Percentiles rank a stretch among this genome's conserved stretches.
phyloP scores from a whole-genome alignment of 2,113 vertebrate genomes.

The Gobio gobio region DNA sequence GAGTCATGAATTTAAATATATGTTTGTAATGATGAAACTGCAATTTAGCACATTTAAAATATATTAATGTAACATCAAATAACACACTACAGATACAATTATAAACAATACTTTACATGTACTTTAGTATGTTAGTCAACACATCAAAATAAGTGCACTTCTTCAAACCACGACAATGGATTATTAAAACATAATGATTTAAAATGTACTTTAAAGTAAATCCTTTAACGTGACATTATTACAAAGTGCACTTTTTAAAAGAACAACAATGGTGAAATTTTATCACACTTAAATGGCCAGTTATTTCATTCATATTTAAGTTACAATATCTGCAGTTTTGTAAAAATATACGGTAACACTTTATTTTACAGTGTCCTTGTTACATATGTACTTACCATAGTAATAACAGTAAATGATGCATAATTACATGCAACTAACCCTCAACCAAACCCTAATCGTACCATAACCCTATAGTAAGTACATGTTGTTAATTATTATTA shows the following conservation, averaged over 20 bases:
- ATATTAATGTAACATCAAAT: not conserved
- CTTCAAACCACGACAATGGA: not conserved
- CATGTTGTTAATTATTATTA: too few species aligned
- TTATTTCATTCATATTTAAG: not conserved
- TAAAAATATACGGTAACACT: too few species aligned
- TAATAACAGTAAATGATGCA: too few species aligned
- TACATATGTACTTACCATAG: too few species aligned
- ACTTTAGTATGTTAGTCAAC: not conserved
- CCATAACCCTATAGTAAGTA: too few species aligned
- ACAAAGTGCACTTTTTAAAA: not conserved
- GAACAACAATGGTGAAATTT: not conserved
- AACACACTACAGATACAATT: not conserved
- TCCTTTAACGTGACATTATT: not conserved
- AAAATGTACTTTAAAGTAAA: not conserved
- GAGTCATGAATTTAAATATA: not conserved
- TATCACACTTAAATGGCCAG: not conserved
- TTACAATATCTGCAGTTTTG: not conserved
- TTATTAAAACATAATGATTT: not conserved
- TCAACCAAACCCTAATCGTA: too few species aligned
- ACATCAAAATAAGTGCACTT: not conserved
- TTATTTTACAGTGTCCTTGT: too few species aligned
- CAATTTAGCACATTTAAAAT: not conserved
- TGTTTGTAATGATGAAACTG: not conserved
- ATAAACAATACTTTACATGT: not conserved
- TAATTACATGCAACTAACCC: too few species aligned